Conservation (phyloP, 2,888 invertebrate genomes). For the Linnaemya tessellans region DNA sequence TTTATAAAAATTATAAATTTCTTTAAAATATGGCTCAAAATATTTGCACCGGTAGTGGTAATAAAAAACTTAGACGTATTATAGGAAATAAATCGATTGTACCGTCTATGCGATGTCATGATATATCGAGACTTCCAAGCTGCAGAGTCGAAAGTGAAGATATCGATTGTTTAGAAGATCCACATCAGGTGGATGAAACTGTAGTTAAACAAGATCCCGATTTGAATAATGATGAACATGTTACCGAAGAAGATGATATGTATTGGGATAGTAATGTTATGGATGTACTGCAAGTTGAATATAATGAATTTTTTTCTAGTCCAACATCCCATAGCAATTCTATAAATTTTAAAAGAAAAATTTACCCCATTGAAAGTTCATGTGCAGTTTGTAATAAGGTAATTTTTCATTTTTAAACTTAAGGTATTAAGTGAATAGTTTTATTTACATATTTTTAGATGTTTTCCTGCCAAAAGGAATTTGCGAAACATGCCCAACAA, state of each 20-base stretch:
- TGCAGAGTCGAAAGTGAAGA: constrained; percentile 7
- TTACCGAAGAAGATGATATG: not conserved
- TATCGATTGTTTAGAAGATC: constrained; percentile 4
- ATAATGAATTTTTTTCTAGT: not conserved
- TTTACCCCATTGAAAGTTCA: constrained; percentile 26
- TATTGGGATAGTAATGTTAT: constrained; percentile 6
- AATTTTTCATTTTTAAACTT: not conserved
- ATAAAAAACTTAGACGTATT: not conserved
- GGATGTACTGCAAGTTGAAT: constrained; percentile 24
- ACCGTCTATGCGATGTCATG: not conserved
- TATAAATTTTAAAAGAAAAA: not conserved
- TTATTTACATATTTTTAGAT: constrained; percentile 20
- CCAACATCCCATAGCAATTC: not conserved
- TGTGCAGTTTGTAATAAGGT: constrained; percentile 57
- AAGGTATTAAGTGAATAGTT: not conserved
- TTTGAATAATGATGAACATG: constrained; percentile 4
- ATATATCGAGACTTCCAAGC: not conserved
- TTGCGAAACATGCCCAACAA: constrained; percentile 25
- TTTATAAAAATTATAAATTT: constrained; percentile 7
- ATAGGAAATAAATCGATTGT: not conserved
- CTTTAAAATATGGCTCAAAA: constrained; percentile 32
- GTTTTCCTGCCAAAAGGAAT: constrained; percentile 40
- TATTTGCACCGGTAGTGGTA: not conserved
- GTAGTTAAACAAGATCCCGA: not conserved
- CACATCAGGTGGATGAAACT: constrained; percentile 4